These are phyloP conservation scores for Pyrocephalus nanus DNA, from an alignment of 2,797 vertebrate genomes.

Conservation along the genomic window DNA sequence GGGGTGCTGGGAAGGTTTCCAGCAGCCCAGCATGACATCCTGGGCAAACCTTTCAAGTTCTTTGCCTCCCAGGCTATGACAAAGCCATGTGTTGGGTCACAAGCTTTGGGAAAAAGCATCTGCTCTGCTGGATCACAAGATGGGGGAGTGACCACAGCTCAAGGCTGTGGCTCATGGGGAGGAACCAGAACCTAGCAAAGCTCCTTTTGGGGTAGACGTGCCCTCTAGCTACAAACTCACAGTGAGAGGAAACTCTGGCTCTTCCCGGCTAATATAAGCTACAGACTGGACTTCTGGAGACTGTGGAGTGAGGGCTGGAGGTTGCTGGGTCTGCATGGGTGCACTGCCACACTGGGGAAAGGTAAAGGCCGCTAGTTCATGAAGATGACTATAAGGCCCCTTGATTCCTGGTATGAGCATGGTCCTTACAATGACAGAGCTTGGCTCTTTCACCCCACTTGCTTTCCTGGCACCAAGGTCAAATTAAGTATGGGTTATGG, in stretches of 20 bases:
- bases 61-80: neutral
- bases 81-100: neutral
- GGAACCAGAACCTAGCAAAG: neutral
- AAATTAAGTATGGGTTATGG: neutral
- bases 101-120: neutral
- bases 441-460: neutral
- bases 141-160: neutral
- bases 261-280: neutral
- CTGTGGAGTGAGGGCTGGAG: neutral
- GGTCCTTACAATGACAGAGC: neutral
- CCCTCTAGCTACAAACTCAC: neutral
- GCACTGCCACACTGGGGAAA: neutral
- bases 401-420: neutral
- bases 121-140: neutral
- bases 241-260: neutral
- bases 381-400: neutral
- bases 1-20: neutral
- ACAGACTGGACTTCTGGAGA: neutral
- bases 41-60: slow-evolving; percentile 15
- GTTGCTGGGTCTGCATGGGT: neutral
- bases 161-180: neutral
- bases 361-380: neutral
- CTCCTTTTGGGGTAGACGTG: neutral
- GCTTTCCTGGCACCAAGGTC: neutral
- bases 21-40: neutral